Conservation (phyloP, 2,797 vertebrate species). For the Kryptopterus vitreolus region DNA sequence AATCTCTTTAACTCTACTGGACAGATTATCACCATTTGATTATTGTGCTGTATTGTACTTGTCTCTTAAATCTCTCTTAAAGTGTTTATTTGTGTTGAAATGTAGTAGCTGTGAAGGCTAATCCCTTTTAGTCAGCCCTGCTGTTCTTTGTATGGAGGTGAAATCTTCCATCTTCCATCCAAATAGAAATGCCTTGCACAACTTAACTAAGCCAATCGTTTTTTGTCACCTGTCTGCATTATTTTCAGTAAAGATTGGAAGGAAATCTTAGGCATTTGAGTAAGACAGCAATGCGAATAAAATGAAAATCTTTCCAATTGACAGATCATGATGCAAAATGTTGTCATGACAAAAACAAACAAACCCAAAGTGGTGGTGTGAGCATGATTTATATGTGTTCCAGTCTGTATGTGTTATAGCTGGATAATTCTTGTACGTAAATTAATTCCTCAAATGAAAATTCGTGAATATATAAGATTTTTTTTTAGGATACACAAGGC, state of each 20-base stretch:
- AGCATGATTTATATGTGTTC: too few species aligned
- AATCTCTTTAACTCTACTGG: not conserved
- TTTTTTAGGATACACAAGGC: not conserved
- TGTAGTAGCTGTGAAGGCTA: not conserved
- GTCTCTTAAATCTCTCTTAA: not conserved
- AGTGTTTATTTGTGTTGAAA: not conserved
- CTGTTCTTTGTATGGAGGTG: not conserved
- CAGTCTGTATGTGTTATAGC: not conserved
- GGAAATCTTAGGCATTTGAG: not conserved
- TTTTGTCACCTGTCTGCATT: not conserved
- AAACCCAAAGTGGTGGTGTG: too few species aligned
- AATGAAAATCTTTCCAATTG: too few species aligned
- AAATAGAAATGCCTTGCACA: not conserved
- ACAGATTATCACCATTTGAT: not conserved
- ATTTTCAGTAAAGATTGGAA: slow-evolving; percentile 4
- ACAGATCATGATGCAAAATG: too few species aligned
- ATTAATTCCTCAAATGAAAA: not conserved
- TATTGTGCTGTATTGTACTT: not conserved
- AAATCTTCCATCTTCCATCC: not conserved
- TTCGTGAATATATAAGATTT: not conserved
- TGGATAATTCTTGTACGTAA: not conserved
- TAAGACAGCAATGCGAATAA: not conserved
- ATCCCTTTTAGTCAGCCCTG: not conserved
- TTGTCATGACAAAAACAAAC: too few species aligned
- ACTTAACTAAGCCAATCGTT: not conserved